Evolutionary conservation across 1,140 invertebrate genomes (phyloP), one percentile per base, ranked within the genome.

Genomic region (Leptinotarsa defecta): DNA sequence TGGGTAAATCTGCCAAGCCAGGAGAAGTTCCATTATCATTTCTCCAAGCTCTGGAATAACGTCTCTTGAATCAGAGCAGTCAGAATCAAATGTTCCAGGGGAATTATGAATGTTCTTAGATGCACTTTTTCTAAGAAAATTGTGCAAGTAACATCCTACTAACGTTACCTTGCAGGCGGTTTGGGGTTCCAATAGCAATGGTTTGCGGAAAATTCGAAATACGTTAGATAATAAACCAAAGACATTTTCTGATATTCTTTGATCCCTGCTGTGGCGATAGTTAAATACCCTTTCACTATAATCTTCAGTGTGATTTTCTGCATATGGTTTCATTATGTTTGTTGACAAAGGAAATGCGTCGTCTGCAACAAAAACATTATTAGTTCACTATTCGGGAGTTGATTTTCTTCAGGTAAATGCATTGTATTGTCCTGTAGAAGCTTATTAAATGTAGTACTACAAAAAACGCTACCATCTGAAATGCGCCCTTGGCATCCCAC

Each of bases 31-130:
- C 22, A 24, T 24, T 24, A 24, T 61, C 57, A 61, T 19, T 61
- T 4, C 57, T 61, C 2, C 57, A 61, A 61, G 57, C 57, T 61
- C 57, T 61, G 61, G 61, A 17, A 63, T 13, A 63, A 63, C 15
- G 61, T 15, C 61, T 15, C 15, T 63, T n/a, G 61, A 19, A 15
- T 63, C 61, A 8, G 61, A 15, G 22, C 61, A 63, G 6, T 17
- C 8, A 63, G 8, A 63, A 63, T 63, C 61, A 3, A 63, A 63
- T 63, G 61, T 63, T 63, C 6, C 61, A 63, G 61, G 61, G 22
- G 61, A 13, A 63, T 1, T 63, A 63, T 63, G 19, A 15, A 63
- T 63, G 15, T 63, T 63, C 61, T 63, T 63, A 22, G 61, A 63
- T 63, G 61, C 61, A 3, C 20, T 22, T 22, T 2, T 22, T 22